Base-by-base conservation (phyloP, 2,888 invertebrate species). In the Tachina grossa region DNA sequence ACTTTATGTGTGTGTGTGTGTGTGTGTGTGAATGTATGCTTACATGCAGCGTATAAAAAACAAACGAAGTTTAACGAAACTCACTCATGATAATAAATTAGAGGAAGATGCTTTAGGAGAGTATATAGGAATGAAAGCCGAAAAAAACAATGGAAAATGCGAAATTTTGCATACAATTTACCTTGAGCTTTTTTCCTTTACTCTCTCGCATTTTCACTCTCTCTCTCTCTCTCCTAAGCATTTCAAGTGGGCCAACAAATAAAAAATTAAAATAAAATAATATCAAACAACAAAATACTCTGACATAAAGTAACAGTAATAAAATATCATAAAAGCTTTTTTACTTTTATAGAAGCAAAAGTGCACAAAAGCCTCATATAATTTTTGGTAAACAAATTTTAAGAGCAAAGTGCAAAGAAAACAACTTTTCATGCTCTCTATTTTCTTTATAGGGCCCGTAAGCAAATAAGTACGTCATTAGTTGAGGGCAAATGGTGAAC, bases 111-210 rank as follows among this genome's bases (percentile, higher is more conserved):
- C 84, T 75, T 61, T 59, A 81, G 75, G 63, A 81, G 78, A 81
- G 81, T 43, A 39, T 43, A 39, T 59, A 66, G 39, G 5, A 74
- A 45, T 41, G 51, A 79, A 74, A 59, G 41, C 53, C 59, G 19
- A 63, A 53, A 72, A 66, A 31, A 65, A 61, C 63, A 80, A 53
- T 31, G 43, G 66, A 81, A 79, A 41, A 81, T 80, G 72, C 51
- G 49, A 76, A 74, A 69, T 85, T 83, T 79, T 75, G 72, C 74
- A 83, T 78, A 76, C 31, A 65, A 65, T 69, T 85, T 83, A 84
- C 87, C 84, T 87, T 87, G 87, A 87, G 87, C 87, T 86, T 87
- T 87, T 45, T 31, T 31, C 31, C 6, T 16, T 16, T 53, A 51
- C 16, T 9, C 53, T 53, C 53, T 11, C 53, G n/a, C 49, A 9